Evolutionary conservation across 2,113 vertebrate genomes (phyloP), one percentile per base, ranked within the genome.

Genomic region (Chaetorhynchus papuensis): DNA sequence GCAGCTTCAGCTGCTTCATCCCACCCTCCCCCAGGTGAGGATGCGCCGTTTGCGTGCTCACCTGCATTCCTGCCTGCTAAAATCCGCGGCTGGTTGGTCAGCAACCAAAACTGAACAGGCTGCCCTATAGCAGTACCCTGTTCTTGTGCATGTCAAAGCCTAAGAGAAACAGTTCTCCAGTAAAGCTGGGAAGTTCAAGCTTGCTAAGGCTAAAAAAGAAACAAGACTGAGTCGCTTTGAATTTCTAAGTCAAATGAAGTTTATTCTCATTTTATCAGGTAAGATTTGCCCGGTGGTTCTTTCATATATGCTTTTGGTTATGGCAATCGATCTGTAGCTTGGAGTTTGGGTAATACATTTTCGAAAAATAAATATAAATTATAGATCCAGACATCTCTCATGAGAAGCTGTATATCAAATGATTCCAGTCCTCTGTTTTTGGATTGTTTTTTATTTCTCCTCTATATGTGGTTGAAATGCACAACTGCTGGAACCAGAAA

Each of bases 21-120:
- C 15, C 68, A 0, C 1, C 59, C 35, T 82, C 30, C n/a, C 22
- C 9, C 60, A 9, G 42, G 33, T 7, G 27, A 17, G 49, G 33
- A 5, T 13, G 52, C 6, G 1, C 26, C 8, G 0, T 9, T 2
- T 3, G 13, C 5, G 0, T 0, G 10, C 8, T 2, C 52, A 1
- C 13, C 14, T 33, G 3, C 22, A 2, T 3, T 37, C 42, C 49
- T 2, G 10, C 15, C 1, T 2, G 52, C 47, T 66, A 0, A 53
- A 71, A 33, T 4, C 44, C 6, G 5, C 2, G 0, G 1, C 3
- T 39, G 6, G 1, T 8, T 11, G 0, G 4, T 1, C 2, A 37
- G 42, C 2, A 3, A 2, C 16, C 35, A 4, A 28, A 35, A 13
- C 0, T 0, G 9, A 23, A 0, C 5, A 11, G 39, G 41, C 24